These are phyloP conservation scores for Virgularia gustaviana DNA, from an alignment of 92 coral and sea anemone genomes.

Conservation along the genomic window DNA sequence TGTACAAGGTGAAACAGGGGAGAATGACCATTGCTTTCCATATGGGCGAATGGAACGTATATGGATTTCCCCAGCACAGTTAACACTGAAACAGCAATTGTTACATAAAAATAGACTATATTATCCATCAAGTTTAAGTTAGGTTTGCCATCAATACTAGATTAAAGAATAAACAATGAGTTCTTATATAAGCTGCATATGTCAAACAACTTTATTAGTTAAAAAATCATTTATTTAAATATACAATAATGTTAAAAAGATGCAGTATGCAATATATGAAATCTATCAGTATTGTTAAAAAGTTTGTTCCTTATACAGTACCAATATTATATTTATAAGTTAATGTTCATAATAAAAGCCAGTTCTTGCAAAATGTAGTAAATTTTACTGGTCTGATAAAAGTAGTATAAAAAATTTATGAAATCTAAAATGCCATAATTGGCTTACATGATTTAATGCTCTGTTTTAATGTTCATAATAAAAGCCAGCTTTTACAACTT, in stretches of 20 bases:
- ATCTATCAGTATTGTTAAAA: no score
- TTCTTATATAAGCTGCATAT: no score
- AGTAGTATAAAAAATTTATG: neutral
- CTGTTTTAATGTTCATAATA: neutral
- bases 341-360: neutral
- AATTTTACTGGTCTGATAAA: neutral
- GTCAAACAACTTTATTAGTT: no score
- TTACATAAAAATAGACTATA: neutral
- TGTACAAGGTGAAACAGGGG: conserved; percentile 49
- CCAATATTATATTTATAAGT: no score
- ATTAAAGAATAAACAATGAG: no score
- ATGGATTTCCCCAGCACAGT: conserved; percentile 54
- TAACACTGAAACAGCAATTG: neutral
- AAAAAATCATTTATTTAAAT: no score
- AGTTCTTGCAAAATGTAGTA: neutral
- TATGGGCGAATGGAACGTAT: conserved; percentile 63
- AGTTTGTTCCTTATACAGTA: no score
- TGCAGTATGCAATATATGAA: no score
- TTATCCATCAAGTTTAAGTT: neutral
- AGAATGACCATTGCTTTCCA: conserved; percentile 46
- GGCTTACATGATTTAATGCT: neutral
- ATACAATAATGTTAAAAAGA: no score
- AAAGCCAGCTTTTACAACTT: neutral
- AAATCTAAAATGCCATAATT: neutral
- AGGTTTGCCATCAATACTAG: neutral